Conservation (phyloP, 2,113 vertebrate genomes). For the Narcine bancroftii region DNA sequence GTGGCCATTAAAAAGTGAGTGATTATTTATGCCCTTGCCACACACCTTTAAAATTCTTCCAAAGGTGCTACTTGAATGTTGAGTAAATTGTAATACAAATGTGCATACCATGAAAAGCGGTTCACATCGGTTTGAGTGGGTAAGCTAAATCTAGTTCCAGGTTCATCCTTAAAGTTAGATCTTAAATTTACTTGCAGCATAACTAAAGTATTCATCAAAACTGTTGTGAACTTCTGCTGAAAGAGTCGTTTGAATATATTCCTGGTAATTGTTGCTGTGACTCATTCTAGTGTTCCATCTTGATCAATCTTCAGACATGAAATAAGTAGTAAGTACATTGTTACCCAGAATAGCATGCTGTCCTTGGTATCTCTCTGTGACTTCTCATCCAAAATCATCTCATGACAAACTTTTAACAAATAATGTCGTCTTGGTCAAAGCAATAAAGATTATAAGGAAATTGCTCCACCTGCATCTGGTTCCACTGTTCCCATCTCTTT, state of each 20-base stretch:
- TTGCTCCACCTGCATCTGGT: too few relatives aligned
- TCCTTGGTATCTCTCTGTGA: background rate
- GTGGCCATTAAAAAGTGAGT: constrained; percentile 93
- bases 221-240: background rate
- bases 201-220: background rate
- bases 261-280: background rate
- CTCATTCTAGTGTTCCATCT: background rate
- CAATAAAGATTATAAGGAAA: too few relatives aligned
- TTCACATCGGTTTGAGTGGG: background rate
- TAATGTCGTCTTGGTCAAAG: too few relatives aligned
- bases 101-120: background rate
- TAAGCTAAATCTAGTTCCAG: background rate
- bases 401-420: background rate
- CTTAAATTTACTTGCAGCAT: background rate
- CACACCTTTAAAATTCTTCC: background rate
- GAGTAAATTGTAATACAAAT: background rate
- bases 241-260: background rate
- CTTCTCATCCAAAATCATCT: background rate
- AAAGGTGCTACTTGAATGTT: background rate
- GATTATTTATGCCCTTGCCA: background rate
- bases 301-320: background rate
- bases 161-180: background rate
- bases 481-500: too few relatives aligned
- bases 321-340: background rate
- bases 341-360: background rate